Evolutionary conservation across 2,888 invertebrate genomes (phyloP), one percentile per base, ranked within the genome.

Genomic region (Tineola bisselliella): DNA sequence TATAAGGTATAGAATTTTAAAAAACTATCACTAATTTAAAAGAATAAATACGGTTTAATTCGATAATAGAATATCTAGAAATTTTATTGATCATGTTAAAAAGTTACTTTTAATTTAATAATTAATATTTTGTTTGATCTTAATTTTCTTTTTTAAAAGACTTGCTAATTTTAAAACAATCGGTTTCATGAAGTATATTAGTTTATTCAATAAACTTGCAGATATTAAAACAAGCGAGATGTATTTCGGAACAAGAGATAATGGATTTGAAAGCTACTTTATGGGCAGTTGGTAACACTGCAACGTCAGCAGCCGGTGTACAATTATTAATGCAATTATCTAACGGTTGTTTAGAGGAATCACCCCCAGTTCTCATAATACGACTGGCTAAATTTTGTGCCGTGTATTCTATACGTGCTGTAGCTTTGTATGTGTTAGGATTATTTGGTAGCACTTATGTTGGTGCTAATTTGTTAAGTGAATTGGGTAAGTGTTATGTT

Each of bases 211-310:
- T 31, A 31, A 15, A 15, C 15, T 58, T 58, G 19, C 66, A 86
- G 84, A 74, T 78, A 60, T 64, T 86, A 18, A 83, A 83, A 68
- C 77, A 77, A 44, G 90, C 88, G 58, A 88, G 89, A 63, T 92
- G 91, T 69, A 77, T 83, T 1, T 90, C 89, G 11, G 92, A 93
- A 60, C 89, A 89, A 63, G 92, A 93, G 67, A 91, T 95, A 61
- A 79, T 93, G 54, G 91, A 93, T 64, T 76, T 97, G 48, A 98
- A 98, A 77, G 91, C 96, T 6, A 93, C 96, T 0, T 80, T 98
- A 0, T 98, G 98, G 98, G 94, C 94, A 1, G 75, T 93, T 59
- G 95, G 95, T 13, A 95, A 96, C 76, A 89, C 94, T 11, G 94
- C 92, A 1, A 92, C 93, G 0, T 93, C 95, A 8, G 81, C 89